Conservation (phyloP, 2,797 vertebrate genomes). For the Petrocephalus schoutedeni region DNA sequence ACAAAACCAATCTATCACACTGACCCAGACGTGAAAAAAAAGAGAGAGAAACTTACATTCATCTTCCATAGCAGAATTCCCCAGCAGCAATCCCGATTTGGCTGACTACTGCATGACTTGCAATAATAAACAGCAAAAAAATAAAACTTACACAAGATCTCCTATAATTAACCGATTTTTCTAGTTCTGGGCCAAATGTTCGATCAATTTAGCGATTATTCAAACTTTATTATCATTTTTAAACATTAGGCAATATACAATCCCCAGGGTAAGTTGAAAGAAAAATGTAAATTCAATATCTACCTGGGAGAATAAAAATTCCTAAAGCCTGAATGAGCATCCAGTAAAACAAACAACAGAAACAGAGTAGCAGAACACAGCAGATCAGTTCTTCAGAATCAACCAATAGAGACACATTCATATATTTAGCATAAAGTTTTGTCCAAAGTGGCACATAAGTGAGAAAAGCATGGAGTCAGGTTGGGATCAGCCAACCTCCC, state of each 20-base stretch:
- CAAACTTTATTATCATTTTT: neutral
- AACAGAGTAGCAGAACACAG: neutral
- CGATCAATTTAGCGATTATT: neutral
- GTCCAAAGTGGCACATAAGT: neutral
- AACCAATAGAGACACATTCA: neutral
- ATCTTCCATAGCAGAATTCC: neutral
- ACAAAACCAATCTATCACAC: conserved; percentile 18
- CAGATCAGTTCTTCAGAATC: neutral
- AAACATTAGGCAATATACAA: neutral
- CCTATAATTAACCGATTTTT: neutral
- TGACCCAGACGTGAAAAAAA: neutral
- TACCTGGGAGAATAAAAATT: neutral
- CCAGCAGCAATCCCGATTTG: conserved; percentile 24
- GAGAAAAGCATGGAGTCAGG: neutral
- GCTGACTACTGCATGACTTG: conserved; percentile 27
- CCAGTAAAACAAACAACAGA: neutral
- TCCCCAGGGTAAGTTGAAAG: neutral
- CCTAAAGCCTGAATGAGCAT: neutral
- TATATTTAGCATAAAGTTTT: neutral
- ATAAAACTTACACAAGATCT: neutral
- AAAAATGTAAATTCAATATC: neutral
- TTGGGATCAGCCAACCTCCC: neutral
- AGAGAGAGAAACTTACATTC: conserved; percentile 27
- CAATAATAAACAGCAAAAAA: conserved; percentile 20
- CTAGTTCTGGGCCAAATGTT: neutral